Evolutionary conservation across 2,113 vertebrate species (phyloP), one percentile per base, ranked within the genome.

Genomic region (Gambusia holbrooki): DNA sequence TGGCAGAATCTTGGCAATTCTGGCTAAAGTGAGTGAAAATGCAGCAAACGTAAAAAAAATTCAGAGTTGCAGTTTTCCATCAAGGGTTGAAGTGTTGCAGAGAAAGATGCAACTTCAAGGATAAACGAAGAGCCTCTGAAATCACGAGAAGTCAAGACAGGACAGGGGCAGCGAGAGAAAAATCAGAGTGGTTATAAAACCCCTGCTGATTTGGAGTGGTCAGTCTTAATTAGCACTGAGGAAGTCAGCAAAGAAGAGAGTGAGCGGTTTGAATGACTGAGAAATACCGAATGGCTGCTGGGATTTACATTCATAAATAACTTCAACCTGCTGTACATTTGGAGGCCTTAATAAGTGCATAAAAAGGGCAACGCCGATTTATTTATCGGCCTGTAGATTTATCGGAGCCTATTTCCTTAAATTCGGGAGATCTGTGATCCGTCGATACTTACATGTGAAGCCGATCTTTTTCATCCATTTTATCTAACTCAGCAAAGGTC

Each of bases 1-100:
- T 82, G 71, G 76, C 89, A 82, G 84, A 85, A 80, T 80, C 90
- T 74, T 77, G 82, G 76, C 77, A 87, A 82, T 88, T 80, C 87
- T 90, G 90, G 87, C 94, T 95, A 93, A 74, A 90, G 77, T 74
- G 65, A 61, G 79, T 81, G 76, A 87, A 71, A 66, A 64, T 0
- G 73, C 19, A 25, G 51, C 4, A 48, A 48, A 48, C 4, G 17
- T 4, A 19, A 48, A 54, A 9, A 0, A 10, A 58, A 58, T 58
- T 58, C 9, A 58, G 29, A 60, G 74, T 1, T 19, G 62, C 14
- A 22, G 33, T 25, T 76, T 66, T 62, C 1, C 5, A 22, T 25
- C 0, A 70, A 61, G 66, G 29, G 17, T 5, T 75, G 32, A 8
- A 17, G 45, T 48, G 5, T 5, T 48, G 17, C 45, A 48, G 15